A percentile compares a stretch with the other conserved stretches of the same genome.
These are phyloP conservation scores for Myrmophylax atrothorax DNA, from an alignment of 2,113 vertebrate genomes.

Conservation along the genomic window DNA sequence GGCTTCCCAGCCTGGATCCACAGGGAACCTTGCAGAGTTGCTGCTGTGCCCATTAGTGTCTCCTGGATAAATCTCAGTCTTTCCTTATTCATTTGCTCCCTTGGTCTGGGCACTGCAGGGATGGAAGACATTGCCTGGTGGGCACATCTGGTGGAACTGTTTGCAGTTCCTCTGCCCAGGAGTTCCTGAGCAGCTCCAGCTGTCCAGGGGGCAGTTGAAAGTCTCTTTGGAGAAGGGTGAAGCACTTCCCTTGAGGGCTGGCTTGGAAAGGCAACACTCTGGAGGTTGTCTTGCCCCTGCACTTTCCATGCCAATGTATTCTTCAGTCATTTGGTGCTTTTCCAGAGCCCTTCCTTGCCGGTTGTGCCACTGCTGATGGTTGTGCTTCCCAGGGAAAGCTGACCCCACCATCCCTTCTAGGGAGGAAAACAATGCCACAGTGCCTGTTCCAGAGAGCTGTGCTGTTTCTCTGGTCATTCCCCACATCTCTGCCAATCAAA, in stretches of 20 bases:
- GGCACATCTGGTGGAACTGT: background rate
- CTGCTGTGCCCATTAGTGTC: rapidly evolving
- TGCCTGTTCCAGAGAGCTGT: too few species aligned
- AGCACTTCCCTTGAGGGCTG: background rate
- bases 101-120: background rate
- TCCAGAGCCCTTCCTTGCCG: background rate
- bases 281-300: background rate
- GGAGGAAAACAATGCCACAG: rapidly evolving
- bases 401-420: background rate
- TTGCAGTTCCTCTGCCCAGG: background rate
- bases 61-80: background rate
- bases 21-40: background rate
- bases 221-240: background rate
- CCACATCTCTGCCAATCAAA: background rate
- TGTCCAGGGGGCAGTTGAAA: too few species aligned
- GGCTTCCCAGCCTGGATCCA: background rate
- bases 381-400: background rate
- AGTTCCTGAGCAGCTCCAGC: too few species aligned
- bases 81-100: background rate
- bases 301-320: rapidly evolving
- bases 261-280: background rate
- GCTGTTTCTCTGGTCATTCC: background rate
- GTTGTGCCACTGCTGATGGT: background rate
- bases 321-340: background rate
- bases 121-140: background rate